Evolutionary conservation across 2,888 invertebrate species (phyloP), one percentile per base, ranked within the genome.

Genomic region (Dicroscelio sp.): DNA sequence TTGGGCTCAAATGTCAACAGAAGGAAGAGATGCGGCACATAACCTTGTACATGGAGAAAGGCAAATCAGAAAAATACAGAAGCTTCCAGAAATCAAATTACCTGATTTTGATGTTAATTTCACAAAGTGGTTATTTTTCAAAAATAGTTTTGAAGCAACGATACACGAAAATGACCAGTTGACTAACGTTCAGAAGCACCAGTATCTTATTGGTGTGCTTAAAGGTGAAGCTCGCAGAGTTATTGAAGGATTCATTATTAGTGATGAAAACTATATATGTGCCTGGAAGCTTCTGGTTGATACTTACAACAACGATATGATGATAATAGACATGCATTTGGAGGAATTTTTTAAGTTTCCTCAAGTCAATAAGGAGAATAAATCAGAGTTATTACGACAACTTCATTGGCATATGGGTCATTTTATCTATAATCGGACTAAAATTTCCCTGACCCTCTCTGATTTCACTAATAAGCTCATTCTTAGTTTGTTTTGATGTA

Each of bases 321-420:
- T 73, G 14, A 73, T 73, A 20, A 73, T 73, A 25, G 38, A 73
- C 27, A 73, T n/a, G 30, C 73, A 73, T 48, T 14, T 73, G 23
- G 38, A 73, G 27, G 52, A 73, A 25, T 30, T 73, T 23, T 73
- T 73, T 20, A 25, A 73, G 23, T 73, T 73, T 73, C 73, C 73
- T 25, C 27, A 14, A n/a, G n/a, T 69, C 23, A 38, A 8, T 8
- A 69, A 43, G 38, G 69, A 69, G 10, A 43, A 43, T 25, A n/a
- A 69, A n/a, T 17, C 69, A 25, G 55, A 55, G 6, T 35, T 25
- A 10, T 23, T 38, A 17, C 6, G 69, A 43, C 25, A n/a, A 17
- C 31, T 69, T 35, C 30, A n/a, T 10, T 20, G n/a, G 27, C 69
- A 69, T 43, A 69, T 69, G n/a, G n/a, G n/a, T n/a, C n/a, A n/a